Evolutionary conservation across 2,797 vertebrate genomes (phyloP), one percentile per base, ranked within the genome.

Genomic region (Apodemus agrarius): DNA sequence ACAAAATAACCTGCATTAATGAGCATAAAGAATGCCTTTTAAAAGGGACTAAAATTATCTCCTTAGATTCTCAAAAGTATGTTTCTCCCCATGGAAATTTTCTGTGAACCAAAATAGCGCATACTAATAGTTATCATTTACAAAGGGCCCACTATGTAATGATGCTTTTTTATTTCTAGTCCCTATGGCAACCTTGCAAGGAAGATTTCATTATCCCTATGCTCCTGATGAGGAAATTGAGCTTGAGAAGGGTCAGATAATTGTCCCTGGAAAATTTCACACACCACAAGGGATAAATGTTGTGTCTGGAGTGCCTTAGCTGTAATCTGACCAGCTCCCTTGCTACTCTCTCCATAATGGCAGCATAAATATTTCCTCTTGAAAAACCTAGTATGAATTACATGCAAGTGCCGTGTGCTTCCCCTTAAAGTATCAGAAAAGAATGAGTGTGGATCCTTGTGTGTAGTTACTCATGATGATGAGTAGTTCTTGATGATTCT

Each of bases 111-210:
- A 95, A 96, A 97, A 96, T 97, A 97, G 90, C 34, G 63, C 61
- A 93, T 93, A 95, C 91, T 96, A 95, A 97, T 97, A 93, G 94
- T 96, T 94, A 97, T 96, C 82, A 95, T 95, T 97, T 97, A 95
- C 17, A 37, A 65, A 93, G 86, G 59, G 52, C 90, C 86, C 89
- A 90, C 87, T 88, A 96, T 82, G 72, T 88, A 96, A 96, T 91
- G 94, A 95, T 93, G 80, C 91, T 93, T 97, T 97, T 97, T 97
- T 95, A 96, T 95, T 97, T 97, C 91, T 93, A 93, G 90, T 96
- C 83, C 92, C 89, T 95, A 40, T 94, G 89, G 95, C 79, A 96
- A 96, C 26, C 29, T 97, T 90, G 75, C 61, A 93, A 96, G 67
- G 89, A 91, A 86, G 80, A 95, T 97, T 97, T 97, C 65, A 96